Conservation (phyloP, 2,797 vertebrate species). For the Psittacula echo region DNA sequence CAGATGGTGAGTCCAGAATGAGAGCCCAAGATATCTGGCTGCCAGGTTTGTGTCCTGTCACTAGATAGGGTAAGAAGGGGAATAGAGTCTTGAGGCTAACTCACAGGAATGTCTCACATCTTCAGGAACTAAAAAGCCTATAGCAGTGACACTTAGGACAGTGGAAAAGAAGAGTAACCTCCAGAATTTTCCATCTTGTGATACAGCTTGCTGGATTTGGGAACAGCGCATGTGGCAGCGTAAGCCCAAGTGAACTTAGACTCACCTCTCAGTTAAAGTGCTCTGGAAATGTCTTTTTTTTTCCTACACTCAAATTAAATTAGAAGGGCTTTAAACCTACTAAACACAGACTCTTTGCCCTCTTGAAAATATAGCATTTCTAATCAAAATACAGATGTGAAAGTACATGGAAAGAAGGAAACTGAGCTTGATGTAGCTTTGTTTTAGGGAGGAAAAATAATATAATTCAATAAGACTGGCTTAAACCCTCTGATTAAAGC, state of each 20-base stretch:
- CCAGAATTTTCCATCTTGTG: neutral
- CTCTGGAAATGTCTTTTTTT: conserved; percentile 29
- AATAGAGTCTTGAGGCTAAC: neutral
- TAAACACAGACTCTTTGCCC: neutral
- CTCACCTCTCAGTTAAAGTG: conserved; percentile 42
- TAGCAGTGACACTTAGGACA: neutral
- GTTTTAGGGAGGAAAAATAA: conserved; percentile 40
- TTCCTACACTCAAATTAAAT: conserved; percentile 58
- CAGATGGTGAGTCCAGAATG: neutral
- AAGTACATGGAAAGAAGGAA: conserved; percentile 53
- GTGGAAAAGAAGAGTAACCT: neutral
- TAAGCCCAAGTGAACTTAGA: conserved; percentile 36
- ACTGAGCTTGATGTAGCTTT: conserved; percentile 59
- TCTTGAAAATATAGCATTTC: conserved; percentile 54
- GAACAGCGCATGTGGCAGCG: rapidly evolving
- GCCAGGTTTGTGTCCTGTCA: neutral
- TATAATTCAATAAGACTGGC: conserved; percentile 72
- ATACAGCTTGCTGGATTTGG: neutral
- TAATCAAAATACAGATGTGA: conserved; percentile 69
- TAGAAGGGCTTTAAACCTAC: conserved; percentile 48
- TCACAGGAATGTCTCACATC: neutral
- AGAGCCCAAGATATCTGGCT: neutral
- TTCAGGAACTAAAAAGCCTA: neutral
- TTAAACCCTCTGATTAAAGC: conserved; percentile 77
- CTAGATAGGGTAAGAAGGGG: neutral